Evolutionary conservation across 1,140 invertebrate genomes (phyloP).

Genomic region (Diachasma alloeum): DNA sequence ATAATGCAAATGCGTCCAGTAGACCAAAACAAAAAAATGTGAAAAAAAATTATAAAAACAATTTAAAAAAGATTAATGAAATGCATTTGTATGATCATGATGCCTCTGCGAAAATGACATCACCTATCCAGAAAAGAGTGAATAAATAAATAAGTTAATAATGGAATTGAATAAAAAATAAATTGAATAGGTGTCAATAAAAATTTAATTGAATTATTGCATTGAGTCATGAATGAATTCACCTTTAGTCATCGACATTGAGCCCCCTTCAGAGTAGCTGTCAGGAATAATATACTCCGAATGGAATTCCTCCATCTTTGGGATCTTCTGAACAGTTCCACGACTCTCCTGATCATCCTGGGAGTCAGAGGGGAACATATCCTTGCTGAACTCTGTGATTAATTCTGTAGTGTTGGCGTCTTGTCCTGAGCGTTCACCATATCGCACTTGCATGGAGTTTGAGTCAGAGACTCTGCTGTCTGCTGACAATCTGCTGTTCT

Average conservation of each 20-base stretch:
- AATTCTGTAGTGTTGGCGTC: slow-evolving; percentile 51
- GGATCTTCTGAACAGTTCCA: slow-evolving; percentile 38
- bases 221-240: slow-evolving; percentile 19
- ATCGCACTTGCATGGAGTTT: slow-evolving; percentile 70
- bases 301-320: slow-evolving; percentile 56
- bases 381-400: slow-evolving; percentile 67
- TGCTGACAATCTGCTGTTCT: slow-evolving; percentile 78
- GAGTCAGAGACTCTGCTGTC: slow-evolving; percentile 82
- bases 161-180: neutral
- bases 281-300: slow-evolving; percentile 58
- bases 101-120: too few relatives aligned
- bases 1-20: too few relatives aligned
- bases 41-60: too few relatives aligned
- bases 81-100: neutral
- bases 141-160: neutral
- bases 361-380: slow-evolving; percentile 64
- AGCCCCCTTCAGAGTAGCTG: slow-evolving; percentile 46
- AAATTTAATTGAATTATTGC: neutral
- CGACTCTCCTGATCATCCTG: slow-evolving; percentile 28
- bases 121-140: too few relatives aligned
- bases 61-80: too few relatives aligned
- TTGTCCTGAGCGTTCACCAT: slow-evolving; percentile 56
- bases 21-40: too few relatives aligned
- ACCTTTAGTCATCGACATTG: slow-evolving; percentile 50
- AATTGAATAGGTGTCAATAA: too few relatives aligned